Percentiles rank a stretch among this genome's conserved stretches.
phyloP scores from a whole-genome alignment of 2,113 vertebrate species.

The Gadus chalcogrammus region DNA sequence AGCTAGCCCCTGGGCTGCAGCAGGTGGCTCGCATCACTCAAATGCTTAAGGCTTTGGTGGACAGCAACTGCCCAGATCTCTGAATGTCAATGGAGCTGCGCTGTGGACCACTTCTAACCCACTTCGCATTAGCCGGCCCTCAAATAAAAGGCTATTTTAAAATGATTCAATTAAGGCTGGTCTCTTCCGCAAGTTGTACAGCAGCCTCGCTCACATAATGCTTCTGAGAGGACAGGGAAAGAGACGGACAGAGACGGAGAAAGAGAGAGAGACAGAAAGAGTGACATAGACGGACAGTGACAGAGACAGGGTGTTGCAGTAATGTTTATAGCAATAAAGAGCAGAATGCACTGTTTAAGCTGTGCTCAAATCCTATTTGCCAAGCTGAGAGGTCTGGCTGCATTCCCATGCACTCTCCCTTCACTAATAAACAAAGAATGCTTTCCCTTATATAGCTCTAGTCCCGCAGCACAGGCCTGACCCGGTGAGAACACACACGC shows the following conservation, averaged over 20 bases:
- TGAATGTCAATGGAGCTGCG: constrained; percentile 7
- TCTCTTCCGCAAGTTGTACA: constrained; percentile 48
- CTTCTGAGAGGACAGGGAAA: constrained; percentile 9
- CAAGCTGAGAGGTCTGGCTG: constrained; percentile 54
- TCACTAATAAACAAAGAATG: constrained; percentile 71
- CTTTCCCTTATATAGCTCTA: constrained; percentile 71
- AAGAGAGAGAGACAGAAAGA: neutral
- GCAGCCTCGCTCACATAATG: constrained; percentile 42
- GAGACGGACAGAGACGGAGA: neutral
- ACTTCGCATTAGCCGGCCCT: constrained; percentile 28
- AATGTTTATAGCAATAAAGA: constrained; percentile 49
- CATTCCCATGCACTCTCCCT: constrained; percentile 53
- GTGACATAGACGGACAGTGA: neutral
- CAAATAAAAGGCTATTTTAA: constrained; percentile 60
- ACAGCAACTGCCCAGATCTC: constrained; percentile 7
- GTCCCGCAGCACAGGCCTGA: constrained; percentile 37
- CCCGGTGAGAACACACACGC: no score
- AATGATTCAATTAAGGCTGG: constrained; percentile 51
- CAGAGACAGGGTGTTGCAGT: neutral
- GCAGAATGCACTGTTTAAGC: constrained; percentile 46
- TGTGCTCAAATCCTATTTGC: constrained; percentile 47
- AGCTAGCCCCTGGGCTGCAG: neutral
- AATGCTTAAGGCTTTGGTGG: constrained; percentile 8
- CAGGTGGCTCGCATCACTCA: neutral
- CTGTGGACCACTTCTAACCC: constrained; percentile 26